A percentile compares a stretch with the other conserved stretches of the same genome.
Evolutionary conservation across 2,888 invertebrate species (phyloP).

Genomic region (Ligdia adustata): DNA sequence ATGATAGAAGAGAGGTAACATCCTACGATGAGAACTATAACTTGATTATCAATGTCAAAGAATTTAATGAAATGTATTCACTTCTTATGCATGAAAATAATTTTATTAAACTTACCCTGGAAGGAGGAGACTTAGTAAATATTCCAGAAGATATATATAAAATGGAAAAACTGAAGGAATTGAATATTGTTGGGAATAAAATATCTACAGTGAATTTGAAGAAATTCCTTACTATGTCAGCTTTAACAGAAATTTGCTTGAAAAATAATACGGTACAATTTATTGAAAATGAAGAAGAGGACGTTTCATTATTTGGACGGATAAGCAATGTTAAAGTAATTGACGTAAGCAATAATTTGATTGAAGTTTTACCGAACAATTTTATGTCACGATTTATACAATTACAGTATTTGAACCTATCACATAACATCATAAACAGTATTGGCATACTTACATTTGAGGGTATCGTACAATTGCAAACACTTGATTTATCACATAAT

Average conservation of each 20-base stretch:
- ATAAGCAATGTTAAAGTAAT: slow-evolving; percentile 6
- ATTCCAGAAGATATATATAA: slow-evolving; percentile 10
- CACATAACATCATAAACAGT: slow-evolving; percentile 11
- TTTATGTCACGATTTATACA: slow-evolving; percentile 7
- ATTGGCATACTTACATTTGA: slow-evolving; percentile 18
- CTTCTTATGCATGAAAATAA: not conserved
- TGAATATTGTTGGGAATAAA: slow-evolving; percentile 7
- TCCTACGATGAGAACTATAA: slow-evolving; percentile 11
- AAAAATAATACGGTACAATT: slow-evolving; percentile 8
- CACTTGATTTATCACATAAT: slow-evolving; percentile 16
- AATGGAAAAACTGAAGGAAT: slow-evolving; percentile 5
- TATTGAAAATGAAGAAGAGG: slow-evolving; percentile 1
- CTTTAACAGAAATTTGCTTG: slow-evolving; percentile 1
- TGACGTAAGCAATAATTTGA: slow-evolving; percentile 13
- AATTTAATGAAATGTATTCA: not conserved
- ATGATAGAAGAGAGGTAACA: not conserved
- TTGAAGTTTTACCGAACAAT: slow-evolving; percentile 9
- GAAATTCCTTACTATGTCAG: slow-evolving; percentile 1
- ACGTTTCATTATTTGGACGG: not conserved
- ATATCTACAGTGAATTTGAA: slow-evolving; percentile 10
- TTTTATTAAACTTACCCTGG: slow-evolving; percentile 1
- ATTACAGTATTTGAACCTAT: slow-evolving; percentile 13
- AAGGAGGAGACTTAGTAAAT: slow-evolving; percentile 2
- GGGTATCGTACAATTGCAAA: slow-evolving; percentile 14
- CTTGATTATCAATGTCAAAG: slow-evolving; percentile 4